phyloP scores from a whole-genome alignment of 2,888 invertebrate genomes.

The Oxycera nigricornis region DNA sequence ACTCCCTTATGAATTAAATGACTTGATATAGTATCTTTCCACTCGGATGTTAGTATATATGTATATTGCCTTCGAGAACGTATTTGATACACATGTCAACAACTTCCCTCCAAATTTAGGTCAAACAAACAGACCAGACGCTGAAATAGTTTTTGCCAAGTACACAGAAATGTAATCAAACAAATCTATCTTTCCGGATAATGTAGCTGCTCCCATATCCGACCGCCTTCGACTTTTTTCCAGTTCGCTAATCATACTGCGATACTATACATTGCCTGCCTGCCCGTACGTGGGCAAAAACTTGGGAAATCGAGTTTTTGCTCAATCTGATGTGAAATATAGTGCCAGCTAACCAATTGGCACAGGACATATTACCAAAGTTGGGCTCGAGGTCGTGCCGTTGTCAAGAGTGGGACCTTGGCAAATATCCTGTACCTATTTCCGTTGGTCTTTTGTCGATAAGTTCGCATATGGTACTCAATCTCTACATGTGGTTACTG shows the following conservation, averaged over 20 bases:
- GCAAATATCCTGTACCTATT: slow-evolving; percentile 13
- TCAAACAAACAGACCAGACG: slow-evolving; percentile 16
- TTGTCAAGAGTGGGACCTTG: slow-evolving; percentile 4
- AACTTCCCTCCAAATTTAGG: slow-evolving; percentile 9
- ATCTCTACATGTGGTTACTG: slow-evolving; percentile 10
- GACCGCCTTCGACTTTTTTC: background rate
- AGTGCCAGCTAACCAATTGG: slow-evolving; percentile 15
- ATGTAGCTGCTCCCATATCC: background rate
- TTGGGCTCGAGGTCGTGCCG: background rate
- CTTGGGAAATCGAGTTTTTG: slow-evolving; percentile 13
- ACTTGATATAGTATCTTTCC: slow-evolving; percentile 5
- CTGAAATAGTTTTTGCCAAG: slow-evolving; percentile 18
- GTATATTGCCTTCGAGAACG: background rate
- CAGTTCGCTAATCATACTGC: slow-evolving; percentile 16
- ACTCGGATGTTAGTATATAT: background rate
- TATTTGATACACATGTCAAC: slow-evolving; percentile 20
- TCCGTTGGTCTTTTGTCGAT: slow-evolving; percentile 6
- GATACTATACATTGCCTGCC: background rate
- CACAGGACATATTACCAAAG: slow-evolving; percentile 20
- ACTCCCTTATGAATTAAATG: slow-evolving; percentile 1
- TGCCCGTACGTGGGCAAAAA: background rate
- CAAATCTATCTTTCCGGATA: slow-evolving; percentile 22
- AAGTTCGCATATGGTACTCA: slow-evolving; percentile 10
- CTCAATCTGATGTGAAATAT: slow-evolving; percentile 5
- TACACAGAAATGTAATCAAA: slow-evolving; percentile 21